phyloP scores from a whole-genome alignment of 2,888 invertebrate species.

The Yponomeuta malinellus region DNA sequence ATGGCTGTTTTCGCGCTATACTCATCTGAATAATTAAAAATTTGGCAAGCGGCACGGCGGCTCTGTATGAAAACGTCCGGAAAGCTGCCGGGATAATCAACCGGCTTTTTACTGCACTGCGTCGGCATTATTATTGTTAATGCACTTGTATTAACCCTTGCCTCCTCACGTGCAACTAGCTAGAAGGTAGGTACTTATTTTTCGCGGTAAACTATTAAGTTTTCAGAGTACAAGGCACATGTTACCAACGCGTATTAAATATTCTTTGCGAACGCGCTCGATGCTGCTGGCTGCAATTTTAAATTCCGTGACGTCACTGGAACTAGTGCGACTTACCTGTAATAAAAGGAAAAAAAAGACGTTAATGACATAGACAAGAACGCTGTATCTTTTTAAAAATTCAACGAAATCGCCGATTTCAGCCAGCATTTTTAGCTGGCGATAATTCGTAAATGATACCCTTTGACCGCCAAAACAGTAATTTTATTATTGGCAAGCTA shows the following conservation, averaged over 20 bases:
- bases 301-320: neutral
- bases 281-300: neutral
- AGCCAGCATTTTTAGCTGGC: conserved; percentile 1
- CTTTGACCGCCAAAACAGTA: conserved; percentile 30
- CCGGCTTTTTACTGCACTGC: conserved; percentile 46
- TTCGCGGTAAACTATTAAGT: neutral
- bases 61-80: conserved; percentile 34
- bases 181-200: neutral
- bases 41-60: conserved; percentile 31
- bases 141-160: conserved; percentile 1
- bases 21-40: conserved; percentile 36
- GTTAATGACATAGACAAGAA: neutral
- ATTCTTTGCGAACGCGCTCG: too few relatives aligned
- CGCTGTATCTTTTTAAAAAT: neutral
- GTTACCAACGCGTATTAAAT: neutral
- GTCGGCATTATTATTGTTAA: conserved; percentile 21
- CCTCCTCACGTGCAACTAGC: neutral
- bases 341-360: conserved; percentile 11
- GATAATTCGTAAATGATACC: conserved; percentile 14
- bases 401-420: neutral
- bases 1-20: conserved; percentile 7
- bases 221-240: neutral
- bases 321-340: conserved; percentile 12
- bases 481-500: conserved; percentile 28
- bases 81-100: conserved; percentile 30